Evolutionary conservation across 1,140 invertebrate species (phyloP).

Genomic region (Drosophila chauvacae): DNA sequence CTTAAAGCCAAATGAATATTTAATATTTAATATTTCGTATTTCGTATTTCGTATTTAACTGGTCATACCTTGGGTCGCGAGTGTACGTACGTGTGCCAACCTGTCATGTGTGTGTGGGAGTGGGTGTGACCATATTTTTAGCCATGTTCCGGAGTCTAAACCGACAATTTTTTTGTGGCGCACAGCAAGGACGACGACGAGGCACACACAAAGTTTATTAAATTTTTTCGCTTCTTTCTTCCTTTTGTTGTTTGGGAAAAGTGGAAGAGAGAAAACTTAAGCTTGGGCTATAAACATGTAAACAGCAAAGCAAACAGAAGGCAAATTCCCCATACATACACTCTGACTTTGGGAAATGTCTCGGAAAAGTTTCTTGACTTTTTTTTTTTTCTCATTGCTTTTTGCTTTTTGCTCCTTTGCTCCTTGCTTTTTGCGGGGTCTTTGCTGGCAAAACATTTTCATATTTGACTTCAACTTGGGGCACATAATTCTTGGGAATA

Average conservation of each 20-base stretch:
- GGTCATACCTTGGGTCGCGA: constrained; percentile 10
- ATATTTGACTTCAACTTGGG: constrained; percentile 62
- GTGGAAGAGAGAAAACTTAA: constrained; percentile 40
- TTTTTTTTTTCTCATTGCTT: background rate
- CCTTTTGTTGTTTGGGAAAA: constrained; percentile 12
- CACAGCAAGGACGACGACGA: constrained; percentile 11
- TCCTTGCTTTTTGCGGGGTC: background rate
- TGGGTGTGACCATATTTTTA: constrained; percentile 22
- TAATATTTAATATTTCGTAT: constrained; percentile 6
- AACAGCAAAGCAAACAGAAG: constrained; percentile 42
- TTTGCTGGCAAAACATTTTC: constrained; percentile 43
- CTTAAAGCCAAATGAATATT: constrained; percentile 1
- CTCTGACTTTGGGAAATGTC: constrained; percentile 49
- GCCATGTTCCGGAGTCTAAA: constrained; percentile 30
- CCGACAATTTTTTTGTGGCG: constrained; percentile 39
- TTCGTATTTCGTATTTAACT: constrained; percentile 4
- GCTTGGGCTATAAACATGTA: constrained; percentile 52
- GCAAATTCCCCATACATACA: constrained; percentile 19
- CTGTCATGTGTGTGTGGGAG: constrained; percentile 4
- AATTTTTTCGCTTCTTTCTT: constrained; percentile 28
- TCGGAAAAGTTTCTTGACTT: constrained; percentile 46
- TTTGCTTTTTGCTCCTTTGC: background rate
- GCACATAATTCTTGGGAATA: constrained; percentile 45
- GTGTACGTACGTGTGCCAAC: background rate
- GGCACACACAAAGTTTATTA: constrained; percentile 57